Percentiles rank a stretch among this genome's conserved stretches.
These are phyloP conservation scores for Venustoraphidia nigricollis DNA, from an alignment of 2,888 invertebrate genomes.

Conservation along the genomic window DNA sequence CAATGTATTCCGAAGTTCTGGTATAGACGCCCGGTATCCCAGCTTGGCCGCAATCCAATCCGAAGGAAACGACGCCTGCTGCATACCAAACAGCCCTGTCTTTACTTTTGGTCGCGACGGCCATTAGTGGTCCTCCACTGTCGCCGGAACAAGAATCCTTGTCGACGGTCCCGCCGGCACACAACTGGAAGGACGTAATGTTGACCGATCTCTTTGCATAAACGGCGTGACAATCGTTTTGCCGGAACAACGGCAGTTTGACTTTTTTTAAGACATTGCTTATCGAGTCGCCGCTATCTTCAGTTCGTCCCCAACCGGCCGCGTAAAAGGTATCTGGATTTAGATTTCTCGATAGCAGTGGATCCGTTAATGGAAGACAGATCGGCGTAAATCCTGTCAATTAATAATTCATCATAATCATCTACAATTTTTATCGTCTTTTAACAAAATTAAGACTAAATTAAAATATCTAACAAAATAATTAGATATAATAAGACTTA, in stretches of 20 bases:
- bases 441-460: too few relatives aligned
- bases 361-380: too few relatives aligned
- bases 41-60: slow-evolving; percentile 23
- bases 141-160: slow-evolving; percentile 62
- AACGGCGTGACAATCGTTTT: neutral
- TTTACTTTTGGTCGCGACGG: slow-evolving; percentile 21
- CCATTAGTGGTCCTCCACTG: slow-evolving; percentile 62
- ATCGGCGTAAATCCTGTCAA: too few relatives aligned
- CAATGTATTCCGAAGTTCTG: slow-evolving; percentile 13
- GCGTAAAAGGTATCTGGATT: neutral
- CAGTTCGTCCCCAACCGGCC: too few relatives aligned
- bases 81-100: slow-evolving; percentile 35
- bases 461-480: too few relatives aligned
- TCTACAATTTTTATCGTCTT: too few relatives aligned
- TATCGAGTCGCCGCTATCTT: too few relatives aligned
- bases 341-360: neutral
- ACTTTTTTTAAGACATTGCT: neutral
- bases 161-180: slow-evolving; percentile 50
- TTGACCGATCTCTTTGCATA: slow-evolving; percentile 21
- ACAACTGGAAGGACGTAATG: slow-evolving; percentile 40
- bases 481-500: too few relatives aligned
- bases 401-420: too few relatives aligned
- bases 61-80: slow-evolving; percentile 52
- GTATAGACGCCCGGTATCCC: slow-evolving; percentile 23
- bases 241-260: neutral